Base-by-base conservation (phyloP, 1,140 invertebrate species). In the Hyles euphorbiae region DNA sequence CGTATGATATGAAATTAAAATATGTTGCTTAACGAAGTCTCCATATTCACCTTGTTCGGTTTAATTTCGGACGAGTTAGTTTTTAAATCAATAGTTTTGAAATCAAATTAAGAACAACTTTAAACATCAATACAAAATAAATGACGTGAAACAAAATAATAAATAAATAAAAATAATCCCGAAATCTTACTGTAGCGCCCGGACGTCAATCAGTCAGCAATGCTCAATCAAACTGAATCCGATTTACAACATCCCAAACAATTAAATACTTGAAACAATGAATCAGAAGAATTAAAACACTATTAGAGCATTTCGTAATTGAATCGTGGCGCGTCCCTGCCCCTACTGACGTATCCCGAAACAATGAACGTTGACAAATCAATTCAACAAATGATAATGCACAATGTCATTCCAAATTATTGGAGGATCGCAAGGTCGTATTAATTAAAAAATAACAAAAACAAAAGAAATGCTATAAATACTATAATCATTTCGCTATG, bases 221-320 rank as follows among this genome's bases (percentile, higher is more conserved):
- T 40, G 5, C 36, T 8, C 5, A 40, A 32, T 5, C 1, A 50
- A 8, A 50, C n/a, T 50, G 48, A 50, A 50, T 50, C 48, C 8
- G 48, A 4, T 48, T 52, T 7, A 4, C 36, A 36, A 53, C 36
- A 12, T 36, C n/a, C 52, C 8, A 10, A 3, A n/a, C 34, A 40
- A 53, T 53, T 36, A 53, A 53, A 53, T 43, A 53, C 10, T 53
- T 53, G 4, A 34, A 40, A 53, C 52, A 53, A 40, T 53, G 52
- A 40, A 53, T 8, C 52, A 11, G 34, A 9, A 53, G 48, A 6
- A 40, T 43, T 10, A 53, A 40, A 36, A 33, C 8, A 53, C 36
- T 40, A 40, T 8, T 8, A 40, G 36, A 5, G 8, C 34, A 53
- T 40, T 53, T 53, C 52, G 36, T 34, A 53, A 53, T 53, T 36